Evolutionary conservation across 2,797 vertebrate genomes (phyloP), one percentile per base, ranked within the genome.

Genomic region (Salmo trutta): DNA sequence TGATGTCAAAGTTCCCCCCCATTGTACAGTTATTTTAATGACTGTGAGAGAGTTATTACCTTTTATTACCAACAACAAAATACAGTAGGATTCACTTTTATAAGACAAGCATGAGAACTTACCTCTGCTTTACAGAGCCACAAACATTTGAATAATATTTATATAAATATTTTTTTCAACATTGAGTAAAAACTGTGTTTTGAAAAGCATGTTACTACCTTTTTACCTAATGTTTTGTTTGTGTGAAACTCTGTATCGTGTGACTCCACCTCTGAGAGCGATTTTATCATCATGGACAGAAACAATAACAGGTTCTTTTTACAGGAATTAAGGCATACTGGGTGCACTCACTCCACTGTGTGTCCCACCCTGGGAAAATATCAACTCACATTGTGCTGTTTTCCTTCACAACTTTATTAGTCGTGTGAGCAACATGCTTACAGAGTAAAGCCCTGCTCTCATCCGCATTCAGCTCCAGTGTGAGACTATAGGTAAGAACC

Each of bases 1-100:
- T 87, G 86, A 88, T 87, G 89, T 89, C 89, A 88, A 84, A 79
- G 84, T 82, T 82, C 24, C 71, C 31, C 47, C 3, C 0, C 54
- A 12, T 59, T 29, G 47, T 21, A 31, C 33, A 36, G 36, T 70
- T 33, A 54, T 56, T 56, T 62, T 65, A 36, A 36, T 3, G 12
- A 27, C 17, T 36, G 21, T 71, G n/a, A 10, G 47, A 77, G 73
- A 67, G 21, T 47, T 53, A 54, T 29, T 47, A 67, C 52, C 69
- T 59, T 21, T 19, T 3, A 56, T 56, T 19, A 16, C 21, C 21
- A 24, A 24, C n/a, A 64, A 64, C 8, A 14, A 64, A 4, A 64
- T 3, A 54, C 17, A 54, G 17, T 54, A 19, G 15, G 53, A n/a
- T 59, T 59, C 7, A 62, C 6, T 10, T 6, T 21, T 62, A 62